Evolutionary conservation across 2,888 invertebrate genomes (phyloP).

Genomic region (Achlya flavicornis): DNA sequence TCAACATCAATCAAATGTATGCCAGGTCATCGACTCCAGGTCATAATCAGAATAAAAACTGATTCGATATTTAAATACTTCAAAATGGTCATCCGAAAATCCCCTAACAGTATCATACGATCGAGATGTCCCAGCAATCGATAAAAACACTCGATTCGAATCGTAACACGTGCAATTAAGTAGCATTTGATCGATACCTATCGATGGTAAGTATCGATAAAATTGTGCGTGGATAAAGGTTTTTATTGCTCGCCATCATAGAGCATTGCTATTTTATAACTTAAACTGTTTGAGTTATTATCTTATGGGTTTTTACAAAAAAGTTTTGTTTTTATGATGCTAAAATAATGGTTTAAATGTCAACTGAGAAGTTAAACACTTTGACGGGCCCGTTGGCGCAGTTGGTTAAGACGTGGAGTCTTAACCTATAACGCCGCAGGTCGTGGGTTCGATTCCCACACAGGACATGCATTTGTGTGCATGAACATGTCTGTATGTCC

Average conservation of each 20-base stretch:
- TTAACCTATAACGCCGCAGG: no score
- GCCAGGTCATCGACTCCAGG: constrained; percentile 12
- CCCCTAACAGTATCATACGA: constrained; percentile 26
- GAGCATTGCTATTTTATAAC: constrained; percentile 41
- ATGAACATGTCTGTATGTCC: no score
- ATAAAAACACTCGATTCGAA: constrained; percentile 44
- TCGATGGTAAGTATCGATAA: constrained; percentile 43
- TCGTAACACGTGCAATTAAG: constrained; percentile 63
- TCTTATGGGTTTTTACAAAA: background rate
- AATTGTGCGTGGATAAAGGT: constrained; percentile 65
- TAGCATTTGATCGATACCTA: constrained; percentile 55
- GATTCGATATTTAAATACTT: constrained; percentile 14
- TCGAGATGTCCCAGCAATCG: constrained; percentile 43
- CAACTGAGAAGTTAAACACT: no score
- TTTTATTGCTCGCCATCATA: constrained; percentile 49
- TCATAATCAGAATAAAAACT: constrained; percentile 24
- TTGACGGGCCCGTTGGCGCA: no score
- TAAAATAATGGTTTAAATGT: background rate
- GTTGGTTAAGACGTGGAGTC: no score
- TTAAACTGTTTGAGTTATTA: constrained; percentile 26
- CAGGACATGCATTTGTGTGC: no score
- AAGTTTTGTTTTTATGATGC: background rate
- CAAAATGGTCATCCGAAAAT: constrained; percentile 31
- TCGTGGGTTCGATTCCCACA: no score
- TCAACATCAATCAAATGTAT: constrained; percentile 3